Evolutionary conservation across 2,797 vertebrate genomes (phyloP), one percentile per base, ranked within the genome.

Genomic region (Microhierax caerulescens): DNA sequence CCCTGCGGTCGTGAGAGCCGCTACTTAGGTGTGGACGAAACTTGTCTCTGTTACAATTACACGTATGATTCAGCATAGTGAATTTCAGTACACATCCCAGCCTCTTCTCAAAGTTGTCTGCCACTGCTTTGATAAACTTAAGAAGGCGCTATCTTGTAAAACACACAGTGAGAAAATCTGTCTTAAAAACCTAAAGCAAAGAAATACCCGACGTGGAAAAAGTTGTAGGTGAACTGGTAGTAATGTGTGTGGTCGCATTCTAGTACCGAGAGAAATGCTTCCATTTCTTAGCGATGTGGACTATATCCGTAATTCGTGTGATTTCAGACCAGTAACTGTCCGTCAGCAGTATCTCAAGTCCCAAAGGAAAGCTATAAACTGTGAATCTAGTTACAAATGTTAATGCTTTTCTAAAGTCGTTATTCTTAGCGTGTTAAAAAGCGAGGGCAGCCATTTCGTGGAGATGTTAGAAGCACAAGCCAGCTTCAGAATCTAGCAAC

Each of bases 11-110:
- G 1, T 9, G 37, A 25, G 20, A 48, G 24, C 20, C 11, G 2
- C 3, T 2, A 2, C n/a, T n/a, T 4, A 4, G 48, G 8, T 19
- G 4, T 0, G 13, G 10, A 3, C 28, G 15, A 63, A 18, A 5
- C 13, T 56, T 22, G 14, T 30, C 14, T 12, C 13, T 13, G 8
- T 63, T 72, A 17, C 1, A 32, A 34, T 61, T 53, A 8, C 19
- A 9, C 2, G 0, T 27, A 15, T 6, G n/a, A 43, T 56, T 75
- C 11, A 18, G n/a, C 32, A 7, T 36, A 53, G 1, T 37, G 41
- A 13, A 32, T 69, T 54, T 69, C 25, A 47, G 30, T 37, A 16
- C 25, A 2, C 15, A 3, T 41, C 50, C 47, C 34, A 18, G 37
- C 18, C 41, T 56, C 48, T 10, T 17, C 37, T 10, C n/a, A 18